Evolutionary conservation across 1,140 invertebrate species (phyloP).

Genomic region (Diploscapter pachys): DNA sequence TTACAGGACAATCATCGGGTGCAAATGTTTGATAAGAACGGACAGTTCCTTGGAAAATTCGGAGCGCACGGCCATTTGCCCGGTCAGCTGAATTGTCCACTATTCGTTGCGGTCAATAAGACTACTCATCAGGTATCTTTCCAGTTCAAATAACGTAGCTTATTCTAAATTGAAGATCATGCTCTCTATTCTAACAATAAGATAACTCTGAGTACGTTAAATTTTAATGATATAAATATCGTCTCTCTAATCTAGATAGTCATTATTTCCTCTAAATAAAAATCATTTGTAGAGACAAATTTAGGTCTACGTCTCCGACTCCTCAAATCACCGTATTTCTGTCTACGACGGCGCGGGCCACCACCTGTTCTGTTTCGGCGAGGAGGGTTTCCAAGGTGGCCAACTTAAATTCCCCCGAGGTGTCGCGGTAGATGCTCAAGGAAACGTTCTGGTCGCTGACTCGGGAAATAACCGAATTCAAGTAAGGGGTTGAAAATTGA

Average conservation of each 20-base stretch:
- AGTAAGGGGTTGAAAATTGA: conserved; percentile 56
- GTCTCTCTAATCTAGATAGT: no score
- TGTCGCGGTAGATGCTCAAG: conserved; percentile 86
- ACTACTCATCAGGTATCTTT: conserved; percentile 69
- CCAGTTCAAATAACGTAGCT: no score
- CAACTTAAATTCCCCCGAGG: conserved; percentile 95
- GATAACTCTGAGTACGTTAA: no score
- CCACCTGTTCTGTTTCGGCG: conserved; percentile 79
- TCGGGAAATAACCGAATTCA: conserved; percentile 95
- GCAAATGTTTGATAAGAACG: conserved; percentile 95
- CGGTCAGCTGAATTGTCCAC: conserved; percentile 90
- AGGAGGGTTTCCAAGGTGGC: conserved; percentile 83
- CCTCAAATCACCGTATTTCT: conserved; percentile 88
- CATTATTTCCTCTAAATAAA: no score
- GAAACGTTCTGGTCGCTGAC: conserved; percentile 93
- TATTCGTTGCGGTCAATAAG: conserved; percentile 91
- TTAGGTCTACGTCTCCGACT: conserved; percentile 82
- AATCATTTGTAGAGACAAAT: not conserved
- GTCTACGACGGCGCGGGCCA: conserved; percentile 90
- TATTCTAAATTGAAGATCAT: no score
- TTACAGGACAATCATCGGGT: conserved; percentile 55
- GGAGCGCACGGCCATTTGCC: conserved; percentile 80
- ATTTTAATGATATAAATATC: no score
- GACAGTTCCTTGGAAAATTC: conserved; percentile 94
- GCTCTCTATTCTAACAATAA: no score